These are phyloP conservation scores for Cydia splendana DNA, from an alignment of 1,140 invertebrate species.

Conservation along the genomic window DNA sequence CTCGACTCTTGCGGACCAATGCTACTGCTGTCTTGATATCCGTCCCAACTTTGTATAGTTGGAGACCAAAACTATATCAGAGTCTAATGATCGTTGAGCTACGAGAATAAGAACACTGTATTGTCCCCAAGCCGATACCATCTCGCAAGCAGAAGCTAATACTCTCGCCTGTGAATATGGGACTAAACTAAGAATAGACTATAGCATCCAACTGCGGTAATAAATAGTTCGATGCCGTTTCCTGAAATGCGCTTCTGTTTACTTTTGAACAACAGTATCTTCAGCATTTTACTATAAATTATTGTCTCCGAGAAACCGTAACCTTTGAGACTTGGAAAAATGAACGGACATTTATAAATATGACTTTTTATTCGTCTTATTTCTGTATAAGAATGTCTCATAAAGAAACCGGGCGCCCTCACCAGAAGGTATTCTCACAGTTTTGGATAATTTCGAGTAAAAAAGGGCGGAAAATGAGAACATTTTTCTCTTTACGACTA, in stretches of 20 bases:
- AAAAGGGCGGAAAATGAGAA: slow-evolving; percentile 49
- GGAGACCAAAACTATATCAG: not conserved
- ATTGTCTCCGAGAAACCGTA: not conserved
- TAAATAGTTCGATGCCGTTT: slow-evolving; percentile 36
- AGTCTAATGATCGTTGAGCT: not conserved
- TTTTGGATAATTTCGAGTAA: slow-evolving; percentile 49
- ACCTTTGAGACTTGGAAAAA: slow-evolving; percentile 4
- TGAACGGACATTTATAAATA: not conserved
- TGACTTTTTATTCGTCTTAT: not conserved
- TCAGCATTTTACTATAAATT: slow-evolving; percentile 1
- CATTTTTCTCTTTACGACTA: slow-evolving; percentile 47
- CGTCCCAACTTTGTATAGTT: not conserved
- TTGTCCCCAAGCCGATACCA: slow-evolving; percentile 56
- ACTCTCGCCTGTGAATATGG: slow-evolving; percentile 22
- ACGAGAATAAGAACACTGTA: slow-evolving; percentile 22
- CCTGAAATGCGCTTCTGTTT: slow-evolving; percentile 31
- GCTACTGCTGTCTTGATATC: not conserved
- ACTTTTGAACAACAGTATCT: slow-evolving; percentile 15
- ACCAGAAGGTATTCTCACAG: slow-evolving; percentile 39
- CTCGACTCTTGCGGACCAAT: not conserved
- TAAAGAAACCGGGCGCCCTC: slow-evolving; percentile 37
- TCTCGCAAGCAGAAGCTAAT: slow-evolving; percentile 37
- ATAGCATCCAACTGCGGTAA: slow-evolving; percentile 35
- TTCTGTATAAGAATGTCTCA: slow-evolving; percentile 36
- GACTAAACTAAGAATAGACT: slow-evolving; percentile 40